Percentiles rank a stretch among this genome's conserved stretches.
phyloP scores from a whole-genome alignment of 2,113 vertebrate genomes.

The Muntiacus reevesi region DNA sequence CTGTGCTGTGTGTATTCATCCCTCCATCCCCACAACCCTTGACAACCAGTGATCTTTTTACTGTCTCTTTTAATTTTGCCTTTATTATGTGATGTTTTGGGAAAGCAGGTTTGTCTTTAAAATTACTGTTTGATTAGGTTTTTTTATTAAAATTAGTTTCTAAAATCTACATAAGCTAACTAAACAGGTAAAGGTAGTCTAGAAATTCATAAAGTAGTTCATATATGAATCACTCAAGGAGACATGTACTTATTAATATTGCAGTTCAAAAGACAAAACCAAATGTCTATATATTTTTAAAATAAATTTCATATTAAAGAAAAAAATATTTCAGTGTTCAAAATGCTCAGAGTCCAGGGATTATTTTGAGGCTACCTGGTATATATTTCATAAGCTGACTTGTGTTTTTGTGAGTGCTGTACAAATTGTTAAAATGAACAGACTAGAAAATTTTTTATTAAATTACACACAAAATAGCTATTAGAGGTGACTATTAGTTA shows the following conservation, averaged over 20 bases:
- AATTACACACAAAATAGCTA: not conserved
- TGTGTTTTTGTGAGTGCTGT: not conserved
- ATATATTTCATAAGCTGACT: not conserved
- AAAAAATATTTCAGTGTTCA: not conserved
- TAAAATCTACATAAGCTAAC: not conserved
- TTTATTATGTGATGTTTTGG: not conserved
- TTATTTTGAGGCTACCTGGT: not conserved
- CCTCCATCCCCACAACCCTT: not conserved
- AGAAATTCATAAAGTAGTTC: not conserved
- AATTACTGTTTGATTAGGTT: not conserved
- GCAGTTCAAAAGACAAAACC: not conserved
- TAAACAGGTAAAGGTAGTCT: not conserved
- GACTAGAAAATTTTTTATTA: not conserved
- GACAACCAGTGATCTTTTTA: not conserved
- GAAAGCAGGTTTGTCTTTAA: conserved; percentile 16
- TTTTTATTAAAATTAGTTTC: conserved; percentile 31
- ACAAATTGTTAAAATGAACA: not conserved
- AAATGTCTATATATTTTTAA: not conserved
- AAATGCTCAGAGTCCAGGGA: not conserved
- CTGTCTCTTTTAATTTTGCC: not conserved
- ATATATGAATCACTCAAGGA: not conserved
- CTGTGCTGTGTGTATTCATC: not conserved
- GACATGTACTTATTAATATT: not conserved
- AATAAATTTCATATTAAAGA: not conserved
- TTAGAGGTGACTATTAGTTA: not conserved